Conservation (phyloP, 2,888 invertebrate species). For the Agrochola lota region DNA sequence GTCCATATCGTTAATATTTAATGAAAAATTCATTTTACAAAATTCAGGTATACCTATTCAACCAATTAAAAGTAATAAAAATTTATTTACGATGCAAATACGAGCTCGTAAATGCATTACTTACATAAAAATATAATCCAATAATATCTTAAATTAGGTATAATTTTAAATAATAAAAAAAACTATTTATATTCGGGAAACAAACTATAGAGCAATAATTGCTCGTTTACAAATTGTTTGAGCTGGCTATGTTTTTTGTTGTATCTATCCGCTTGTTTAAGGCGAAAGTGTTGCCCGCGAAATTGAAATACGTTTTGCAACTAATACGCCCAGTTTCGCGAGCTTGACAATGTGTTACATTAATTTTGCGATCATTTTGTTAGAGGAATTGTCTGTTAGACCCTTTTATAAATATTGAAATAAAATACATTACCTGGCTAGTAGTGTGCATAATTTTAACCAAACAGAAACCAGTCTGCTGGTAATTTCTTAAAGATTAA, state of each 20-base stretch:
- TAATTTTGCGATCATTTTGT: background rate
- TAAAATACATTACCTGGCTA: slow-evolving; percentile 1
- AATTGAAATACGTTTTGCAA: slow-evolving; percentile 1
- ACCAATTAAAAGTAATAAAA: slow-evolving; percentile 78
- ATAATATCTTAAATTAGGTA: slow-evolving; percentile 61
- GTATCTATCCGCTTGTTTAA: no score
- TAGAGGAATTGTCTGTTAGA: background rate
- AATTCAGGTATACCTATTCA: slow-evolving; percentile 84
- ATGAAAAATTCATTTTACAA: slow-evolving; percentile 88
- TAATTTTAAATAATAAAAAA: slow-evolving; percentile 49
- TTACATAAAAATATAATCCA: slow-evolving; percentile 76
- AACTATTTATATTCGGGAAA: slow-evolving; percentile 7
- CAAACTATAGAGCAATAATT: slow-evolving; percentile 58
- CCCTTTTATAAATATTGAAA: background rate
- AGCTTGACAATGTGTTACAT: background rate
- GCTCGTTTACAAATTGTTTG: slow-evolving; percentile 6
- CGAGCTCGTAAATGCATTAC: slow-evolving; percentile 80
- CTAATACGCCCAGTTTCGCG: background rate
- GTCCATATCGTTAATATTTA: slow-evolving; percentile 81
- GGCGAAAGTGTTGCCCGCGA: background rate
- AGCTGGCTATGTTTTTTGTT: background rate
- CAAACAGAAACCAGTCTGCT: slow-evolving; percentile 38
- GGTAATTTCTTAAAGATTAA: slow-evolving; percentile 3
- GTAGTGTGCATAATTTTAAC: background rate
- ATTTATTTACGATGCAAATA: slow-evolving; percentile 73